Base-by-base conservation (phyloP, 2,888 invertebrate genomes). In the Teinopalpus imperialis region DNA sequence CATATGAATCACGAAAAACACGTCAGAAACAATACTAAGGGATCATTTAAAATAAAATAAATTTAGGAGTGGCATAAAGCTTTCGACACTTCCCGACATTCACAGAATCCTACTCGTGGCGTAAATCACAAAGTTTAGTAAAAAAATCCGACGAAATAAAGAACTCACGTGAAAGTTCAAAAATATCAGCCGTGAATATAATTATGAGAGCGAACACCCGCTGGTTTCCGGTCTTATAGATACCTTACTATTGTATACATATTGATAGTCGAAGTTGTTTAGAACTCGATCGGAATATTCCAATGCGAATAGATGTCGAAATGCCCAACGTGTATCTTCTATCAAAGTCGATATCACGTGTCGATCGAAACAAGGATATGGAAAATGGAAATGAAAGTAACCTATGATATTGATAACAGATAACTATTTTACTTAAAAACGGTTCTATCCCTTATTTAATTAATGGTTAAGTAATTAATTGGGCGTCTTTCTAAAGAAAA, bases 111-210 rank as follows among this genome's bases (percentile, higher is more conserved):
- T 65, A 68, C 63, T 68, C 66, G 69, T 79, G 70, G 73, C 75
- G 83, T 88, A 88, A 87, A 88, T 87, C 88, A 88, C 74, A 54
- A 74, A 85, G 75, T 78, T 82, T 75, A 76, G 74, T 77, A 81
- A 79, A 79, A 80, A n/a, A 77, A 66, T 54, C 9, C 63, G 63
- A 66, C 73, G 77, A 81, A 83, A 86, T 83, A 80, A 78, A 82
- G 79, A 77, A 74, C 81, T 80, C 78, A 81, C 82, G 81, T 82
- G 81, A 81, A 86, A 87, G 81, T 86, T 87, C 76, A 75, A 77
- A 86, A 86, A 86, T 87, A 81, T 82, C 81, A 78, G 76, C 75
- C 73, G 77, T 81, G 83, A 86, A 86, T 85, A 85, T 87, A 83
- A 87, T 88, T 86, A 86, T 78, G 74, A 69, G 70, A 74, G 70